Evolutionary conservation across 2,888 invertebrate genomes (phyloP), one percentile per base, ranked within the genome.

Genomic region (Dastarcus helophoroides): DNA sequence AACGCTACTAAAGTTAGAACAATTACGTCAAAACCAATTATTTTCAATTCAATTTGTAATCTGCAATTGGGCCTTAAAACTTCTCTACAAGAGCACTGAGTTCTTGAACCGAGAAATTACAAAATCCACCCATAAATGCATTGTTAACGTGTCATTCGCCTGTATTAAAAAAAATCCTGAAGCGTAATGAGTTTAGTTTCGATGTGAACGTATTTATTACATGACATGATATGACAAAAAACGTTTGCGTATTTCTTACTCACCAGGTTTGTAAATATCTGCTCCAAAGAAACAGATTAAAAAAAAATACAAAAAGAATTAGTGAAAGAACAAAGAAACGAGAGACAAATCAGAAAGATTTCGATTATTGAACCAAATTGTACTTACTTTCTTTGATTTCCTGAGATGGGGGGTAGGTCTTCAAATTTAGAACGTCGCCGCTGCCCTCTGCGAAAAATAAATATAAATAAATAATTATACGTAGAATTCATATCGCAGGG

Each of bases 381-480:
- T 31, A 74, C 84, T 80, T 64, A 89, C 89, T 82, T 72, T 83
- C 78, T 74, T 83, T 79, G 40, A 88, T 79, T 25, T 71, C 73
- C 60, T 89, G 86, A 15, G 74, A 71, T 14, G 64, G 63, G 1
- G 89, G 89, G 51, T 85, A 83, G 0, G 83, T 83, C 58, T 68
- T 78, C 41, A 90, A 60, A 31, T 75, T 66, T 39, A 88, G 58
- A 13, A 70, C 68, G 2, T 45, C 38, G 22, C 56, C 56, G 11
- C 39, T 32, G 7, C 36, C 47, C 35, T 50, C 60, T 58, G 41
- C 31, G 37, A 36, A 44, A 42, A 32, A 14, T 9, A 4, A 12
- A 12, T 25, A 29, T 17, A 30, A 29, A 14, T 10, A 22, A 27
- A 7, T 22, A 21, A 25, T 17, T 12, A 13, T 19, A 22, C 11